These are phyloP conservation scores for Propithecus perrieri DNA, from an alignment of 2,797 vertebrate species.

Conservation along the genomic window DNA sequence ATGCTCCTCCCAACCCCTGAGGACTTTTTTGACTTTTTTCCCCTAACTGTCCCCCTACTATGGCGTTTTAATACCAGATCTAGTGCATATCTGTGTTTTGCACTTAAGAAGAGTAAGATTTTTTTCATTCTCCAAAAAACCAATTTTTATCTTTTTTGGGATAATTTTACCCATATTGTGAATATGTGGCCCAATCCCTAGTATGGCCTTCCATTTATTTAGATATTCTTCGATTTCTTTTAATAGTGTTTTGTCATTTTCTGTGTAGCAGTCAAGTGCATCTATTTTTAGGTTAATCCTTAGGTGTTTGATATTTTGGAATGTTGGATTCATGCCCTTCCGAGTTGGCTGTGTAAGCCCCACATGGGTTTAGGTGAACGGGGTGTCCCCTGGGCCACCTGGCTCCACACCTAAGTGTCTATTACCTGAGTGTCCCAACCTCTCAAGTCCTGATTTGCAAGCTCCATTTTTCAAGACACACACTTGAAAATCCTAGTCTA, in stretches of 20 bases:
- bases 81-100: not conserved
- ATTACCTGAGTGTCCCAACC: not conserved
- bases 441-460: not conserved
- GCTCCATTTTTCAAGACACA: not conserved
- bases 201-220: not conserved
- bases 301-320: not conserved
- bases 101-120: not conserved
- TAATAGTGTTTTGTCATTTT: not conserved
- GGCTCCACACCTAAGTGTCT: not conserved
- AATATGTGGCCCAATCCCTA: not conserved
- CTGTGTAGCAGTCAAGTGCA: not conserved
- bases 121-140: not conserved
- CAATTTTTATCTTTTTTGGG: not conserved
- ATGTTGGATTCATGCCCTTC: not conserved
- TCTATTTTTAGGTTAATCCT: not conserved
- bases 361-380: not conserved
- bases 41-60: no score
- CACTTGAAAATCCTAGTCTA: not conserved
- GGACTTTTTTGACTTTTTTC: not conserved
- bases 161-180: not conserved
- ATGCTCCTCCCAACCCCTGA: not conserved
- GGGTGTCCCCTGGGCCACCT: not conserved
- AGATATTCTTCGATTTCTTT: not conserved
- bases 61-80: not conserved
- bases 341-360: not conserved